Conservation (phyloP, 2,797 vertebrate genomes). For the Poecilia picta region DNA sequence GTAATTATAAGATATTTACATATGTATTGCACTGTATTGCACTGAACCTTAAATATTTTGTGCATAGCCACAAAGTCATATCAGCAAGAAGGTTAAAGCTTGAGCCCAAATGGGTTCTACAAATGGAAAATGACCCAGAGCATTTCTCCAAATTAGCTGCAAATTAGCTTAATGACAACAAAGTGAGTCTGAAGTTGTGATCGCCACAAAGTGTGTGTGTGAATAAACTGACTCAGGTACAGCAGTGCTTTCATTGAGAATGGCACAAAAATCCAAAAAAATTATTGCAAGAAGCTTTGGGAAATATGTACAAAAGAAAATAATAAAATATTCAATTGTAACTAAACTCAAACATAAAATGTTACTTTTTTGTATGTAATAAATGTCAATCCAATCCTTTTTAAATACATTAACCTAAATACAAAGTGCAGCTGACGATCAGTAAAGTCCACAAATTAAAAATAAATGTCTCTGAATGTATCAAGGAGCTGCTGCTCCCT, state of each 20-base stretch:
- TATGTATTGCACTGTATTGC: background rate
- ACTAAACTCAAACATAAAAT: background rate
- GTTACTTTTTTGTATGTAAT: background rate
- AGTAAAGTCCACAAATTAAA: background rate
- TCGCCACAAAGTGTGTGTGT: background rate
- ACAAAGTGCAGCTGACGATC: background rate
- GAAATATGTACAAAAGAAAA: background rate
- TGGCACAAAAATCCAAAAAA: background rate
- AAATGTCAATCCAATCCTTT: background rate
- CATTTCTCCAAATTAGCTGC: background rate
- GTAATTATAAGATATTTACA: background rate
- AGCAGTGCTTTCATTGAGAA: background rate
- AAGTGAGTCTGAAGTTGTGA: background rate
- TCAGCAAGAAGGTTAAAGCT: background rate
- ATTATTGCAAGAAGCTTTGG: background rate
- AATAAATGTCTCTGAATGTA: background rate
- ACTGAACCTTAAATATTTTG: too few relatives aligned
- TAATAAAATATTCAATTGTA: background rate
- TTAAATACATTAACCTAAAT: background rate
- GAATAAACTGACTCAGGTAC: background rate
- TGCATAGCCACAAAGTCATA: background rate
- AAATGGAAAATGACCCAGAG: background rate
- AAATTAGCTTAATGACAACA: background rate
- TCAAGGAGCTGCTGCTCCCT: slow-evolving; percentile 1
- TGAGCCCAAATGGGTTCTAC: background rate